phyloP scores from a whole-genome alignment of 2,888 invertebrate species.

The Orchesella flavescens region DNA sequence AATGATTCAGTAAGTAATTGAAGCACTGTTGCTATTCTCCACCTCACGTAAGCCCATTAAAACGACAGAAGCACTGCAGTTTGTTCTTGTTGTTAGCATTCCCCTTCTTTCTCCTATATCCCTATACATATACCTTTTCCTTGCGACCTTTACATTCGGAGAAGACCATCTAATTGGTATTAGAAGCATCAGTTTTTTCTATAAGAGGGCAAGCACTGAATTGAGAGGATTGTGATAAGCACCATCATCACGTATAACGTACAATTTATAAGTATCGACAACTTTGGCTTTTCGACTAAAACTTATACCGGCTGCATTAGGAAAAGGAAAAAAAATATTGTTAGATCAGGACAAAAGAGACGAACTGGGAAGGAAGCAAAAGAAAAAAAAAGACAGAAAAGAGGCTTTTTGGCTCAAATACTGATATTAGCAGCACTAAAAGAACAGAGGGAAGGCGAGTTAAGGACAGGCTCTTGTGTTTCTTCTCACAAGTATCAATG shows the following conservation, averaged over 20 bases:
- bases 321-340: no score
- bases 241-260: neutral
- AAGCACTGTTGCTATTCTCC: constrained; percentile 12
- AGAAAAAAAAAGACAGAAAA: neutral
- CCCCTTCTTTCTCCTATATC: no score
- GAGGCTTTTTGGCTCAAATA: constrained; percentile 2
- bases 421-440: neutral
- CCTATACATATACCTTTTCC: constrained; percentile 54
- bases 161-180: constrained; percentile 7
- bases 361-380: neutral
- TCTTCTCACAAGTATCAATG: neutral
- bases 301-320: no score
- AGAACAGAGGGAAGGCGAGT: neutral
- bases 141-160: constrained; percentile 30
- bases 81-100: no score
- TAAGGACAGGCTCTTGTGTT: neutral
- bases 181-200: neutral
- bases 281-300: no score
- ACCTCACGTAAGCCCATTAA: constrained; percentile 69
- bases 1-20: constrained; percentile 6
- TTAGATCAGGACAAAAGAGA: neutral
- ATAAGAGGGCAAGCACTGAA: neutral
- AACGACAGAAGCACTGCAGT: constrained; percentile 49
- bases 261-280: no score
- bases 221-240: neutral